A percentile compares a stretch with the other conserved stretches of the same genome.
phyloP scores from a whole-genome alignment of 53 echinoderm and acorn worm species.

The Echinometra lucunter region DNA sequence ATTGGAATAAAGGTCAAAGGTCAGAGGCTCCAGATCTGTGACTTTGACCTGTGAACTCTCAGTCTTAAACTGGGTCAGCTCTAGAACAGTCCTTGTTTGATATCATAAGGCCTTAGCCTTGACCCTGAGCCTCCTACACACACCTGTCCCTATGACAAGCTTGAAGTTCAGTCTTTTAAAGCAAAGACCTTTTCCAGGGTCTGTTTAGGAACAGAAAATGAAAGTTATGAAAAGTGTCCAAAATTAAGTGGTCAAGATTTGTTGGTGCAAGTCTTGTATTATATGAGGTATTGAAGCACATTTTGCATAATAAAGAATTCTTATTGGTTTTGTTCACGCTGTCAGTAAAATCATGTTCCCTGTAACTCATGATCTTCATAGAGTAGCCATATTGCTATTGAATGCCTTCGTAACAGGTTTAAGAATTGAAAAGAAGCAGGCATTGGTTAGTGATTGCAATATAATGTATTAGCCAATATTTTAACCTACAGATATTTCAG shows the following conservation, averaged over 20 bases:
- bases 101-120: constrained; percentile 24
- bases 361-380: no score
- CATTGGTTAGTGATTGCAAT: no score
- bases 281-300: background rate
- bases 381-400: no score
- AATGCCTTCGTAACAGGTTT: no score
- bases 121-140: constrained; percentile 23
- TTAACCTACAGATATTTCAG: no score
- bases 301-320: no score
- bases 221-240: background rate
- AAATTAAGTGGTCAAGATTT: background rate
- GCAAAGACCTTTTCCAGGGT: background rate
- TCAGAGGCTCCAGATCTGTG: constrained; percentile 23
- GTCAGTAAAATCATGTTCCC: no score
- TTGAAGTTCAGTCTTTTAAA: background rate
- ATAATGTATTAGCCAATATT: no score
- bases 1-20: background rate
- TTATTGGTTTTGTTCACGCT: no score
- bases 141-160: constrained; percentile 5
- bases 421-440: no score
- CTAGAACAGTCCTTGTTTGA: constrained; percentile 33
- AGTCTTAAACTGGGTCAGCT: constrained; percentile 43
- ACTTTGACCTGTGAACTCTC: constrained; percentile 33
- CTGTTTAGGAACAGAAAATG: constrained; percentile 1
- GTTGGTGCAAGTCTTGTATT: background rate